Percentiles rank a stretch among this genome's conserved stretches.
These are phyloP conservation scores for Antitype chi DNA, from an alignment of 2,888 invertebrate species.

Conservation along the genomic window DNA sequence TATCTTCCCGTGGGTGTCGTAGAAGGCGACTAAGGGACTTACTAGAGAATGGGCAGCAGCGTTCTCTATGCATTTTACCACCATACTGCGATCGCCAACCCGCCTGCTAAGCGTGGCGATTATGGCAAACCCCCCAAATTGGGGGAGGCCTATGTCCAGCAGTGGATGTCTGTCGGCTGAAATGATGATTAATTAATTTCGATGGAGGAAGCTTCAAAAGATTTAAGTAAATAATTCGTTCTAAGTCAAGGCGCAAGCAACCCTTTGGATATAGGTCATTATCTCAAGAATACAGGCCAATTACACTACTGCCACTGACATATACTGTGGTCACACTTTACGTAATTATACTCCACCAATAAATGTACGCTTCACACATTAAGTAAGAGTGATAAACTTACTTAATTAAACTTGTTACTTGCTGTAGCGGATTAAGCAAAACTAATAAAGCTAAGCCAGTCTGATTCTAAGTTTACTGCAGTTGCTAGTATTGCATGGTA, in stretches of 20 bases:
- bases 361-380: conserved; percentile 56
- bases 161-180: too few relatives aligned
- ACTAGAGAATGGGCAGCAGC: too few relatives aligned
- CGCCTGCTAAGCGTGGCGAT: too few relatives aligned
- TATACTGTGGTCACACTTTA: conserved; percentile 25
- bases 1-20: too few relatives aligned
- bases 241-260: not conserved
- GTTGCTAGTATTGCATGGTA: conserved; percentile 19
- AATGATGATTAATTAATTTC: too few relatives aligned
- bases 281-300: not conserved
- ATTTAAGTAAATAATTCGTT: not conserved
- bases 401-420: conserved; percentile 54
- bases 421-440: conserved; percentile 45
- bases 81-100: too few relatives aligned
- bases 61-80: too few relatives aligned
- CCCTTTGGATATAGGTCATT: not conserved
- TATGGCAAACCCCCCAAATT: too few relatives aligned
- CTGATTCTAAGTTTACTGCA: conserved; percentile 17
- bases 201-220: too few relatives aligned
- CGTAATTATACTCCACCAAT: conserved; percentile 46
- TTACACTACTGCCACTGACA: conserved; percentile 25
- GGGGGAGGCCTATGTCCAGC: too few relatives aligned
- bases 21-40: too few relatives aligned
- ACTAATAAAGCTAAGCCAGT: conserved; percentile 48
- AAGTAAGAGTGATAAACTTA: conserved; percentile 56